These are phyloP conservation scores for Monomorium pharaonis DNA, from an alignment of 1,140 invertebrate species.

Conservation along the genomic window DNA sequence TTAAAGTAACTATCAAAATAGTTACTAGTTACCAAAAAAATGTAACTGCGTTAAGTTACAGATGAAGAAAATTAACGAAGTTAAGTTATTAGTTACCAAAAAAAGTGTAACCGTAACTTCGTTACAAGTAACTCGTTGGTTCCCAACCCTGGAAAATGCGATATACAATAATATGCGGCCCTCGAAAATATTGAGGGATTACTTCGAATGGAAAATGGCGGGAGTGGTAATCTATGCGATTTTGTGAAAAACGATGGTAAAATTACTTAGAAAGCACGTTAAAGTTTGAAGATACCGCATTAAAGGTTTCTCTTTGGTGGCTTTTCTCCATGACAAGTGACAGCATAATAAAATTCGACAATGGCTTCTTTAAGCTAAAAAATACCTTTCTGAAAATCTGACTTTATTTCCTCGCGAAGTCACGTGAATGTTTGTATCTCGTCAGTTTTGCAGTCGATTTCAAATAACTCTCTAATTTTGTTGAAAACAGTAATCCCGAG, in stretches of 20 bases:
- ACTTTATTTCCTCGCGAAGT: background rate
- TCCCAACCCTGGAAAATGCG: too few species aligned
- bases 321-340: background rate
- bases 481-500: background rate
- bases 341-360: background rate
- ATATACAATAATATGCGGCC: too few species aligned
- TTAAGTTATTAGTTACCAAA: too few species aligned
- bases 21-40: too few species aligned
- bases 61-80: too few species aligned
- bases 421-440: background rate
- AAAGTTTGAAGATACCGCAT: background rate
- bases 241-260: background rate
- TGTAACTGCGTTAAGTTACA: too few species aligned
- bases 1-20: too few species aligned
- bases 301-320: background rate
- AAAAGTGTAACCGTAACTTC: too few species aligned
- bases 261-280: background rate
- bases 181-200: too few species aligned
- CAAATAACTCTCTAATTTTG: background rate
- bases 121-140: too few species aligned
- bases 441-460: background rate
- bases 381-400: background rate
- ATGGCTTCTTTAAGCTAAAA: background rate
- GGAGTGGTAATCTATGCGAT: background rate
- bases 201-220: background rate